Percentiles rank a stretch among this genome's conserved stretches.
These are phyloP conservation scores for Oncorhynchus masou DNA, from an alignment of 2,113 vertebrate species.

Conservation along the genomic window DNA sequence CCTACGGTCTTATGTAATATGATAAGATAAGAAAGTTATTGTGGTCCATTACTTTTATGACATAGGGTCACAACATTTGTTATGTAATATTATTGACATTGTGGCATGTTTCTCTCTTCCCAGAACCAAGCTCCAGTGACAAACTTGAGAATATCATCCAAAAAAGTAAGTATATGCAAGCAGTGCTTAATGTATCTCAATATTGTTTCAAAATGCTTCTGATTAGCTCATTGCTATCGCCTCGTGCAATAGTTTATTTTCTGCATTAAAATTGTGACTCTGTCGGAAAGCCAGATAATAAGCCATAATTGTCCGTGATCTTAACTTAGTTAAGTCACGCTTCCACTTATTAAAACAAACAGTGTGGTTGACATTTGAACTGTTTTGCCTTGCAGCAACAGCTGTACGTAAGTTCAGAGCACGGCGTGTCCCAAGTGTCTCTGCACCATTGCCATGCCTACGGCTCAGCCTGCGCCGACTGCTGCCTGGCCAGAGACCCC, in stretches of 20 bases:
- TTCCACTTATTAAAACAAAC: conserved; percentile 60
- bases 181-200: background rate
- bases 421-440: conserved; percentile 90
- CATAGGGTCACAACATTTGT: background rate
- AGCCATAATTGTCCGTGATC: conserved; percentile 32
- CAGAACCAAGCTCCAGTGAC: conserved; percentile 89
- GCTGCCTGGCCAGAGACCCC: conserved; percentile 93
- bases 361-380: conserved; percentile 58
- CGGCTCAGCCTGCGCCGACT: conserved; percentile 92
- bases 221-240: too few species aligned
- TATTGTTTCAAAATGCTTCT: conserved; percentile 15
- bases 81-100: conserved; percentile 14
- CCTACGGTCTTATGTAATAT: too few species aligned
- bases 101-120: conserved; percentile 49
- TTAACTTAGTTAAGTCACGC: conserved; percentile 54
- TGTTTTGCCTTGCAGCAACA: conserved; percentile 87
- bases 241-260: too few species aligned
- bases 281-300: conserved; percentile 29
- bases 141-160: conserved; percentile 93
- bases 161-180: conserved; percentile 82
- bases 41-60: background rate
- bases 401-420: conserved; percentile 91
- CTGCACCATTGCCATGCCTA: conserved; percentile 94
- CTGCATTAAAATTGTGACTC: background rate
- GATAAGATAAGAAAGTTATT: too few species aligned